A percentile compares a stretch with the other conserved stretches of the same genome.
Conservation (phyloP, 2,113 vertebrate genomes). For the Campylomormyrus tamandua region DNA sequence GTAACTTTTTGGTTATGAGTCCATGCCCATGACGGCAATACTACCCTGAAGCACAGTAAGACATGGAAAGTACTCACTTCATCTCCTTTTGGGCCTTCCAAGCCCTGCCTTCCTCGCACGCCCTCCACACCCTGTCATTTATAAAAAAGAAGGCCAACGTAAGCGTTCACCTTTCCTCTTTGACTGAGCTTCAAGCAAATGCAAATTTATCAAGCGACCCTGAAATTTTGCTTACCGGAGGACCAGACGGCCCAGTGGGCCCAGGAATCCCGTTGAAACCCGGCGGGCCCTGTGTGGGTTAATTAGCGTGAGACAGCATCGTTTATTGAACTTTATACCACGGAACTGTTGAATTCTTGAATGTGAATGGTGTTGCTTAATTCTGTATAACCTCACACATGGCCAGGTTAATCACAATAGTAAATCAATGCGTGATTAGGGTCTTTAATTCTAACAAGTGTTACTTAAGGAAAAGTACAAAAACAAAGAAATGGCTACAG, state of each 20-base stretch:
- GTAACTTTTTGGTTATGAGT: not conserved
- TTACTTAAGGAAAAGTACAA: not conserved
- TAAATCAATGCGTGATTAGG: not conserved
- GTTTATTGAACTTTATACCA: not conserved
- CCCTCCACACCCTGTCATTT: conserved; percentile 61
- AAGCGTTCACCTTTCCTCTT: not conserved
- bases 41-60: not conserved
- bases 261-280: conserved; percentile 67
- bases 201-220: not conserved
- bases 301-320: not conserved
- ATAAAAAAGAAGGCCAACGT: not conserved
- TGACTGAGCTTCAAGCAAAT: not conserved
- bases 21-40: not conserved
- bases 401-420: not conserved
- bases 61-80: conserved; percentile 47
- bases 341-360: not conserved
- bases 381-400: not conserved
- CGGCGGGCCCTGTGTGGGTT: conserved; percentile 53
- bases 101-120: conserved; percentile 58
- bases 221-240: conserved; percentile 49
- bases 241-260: conserved; percentile 63
- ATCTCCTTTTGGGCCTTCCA: conserved; percentile 58
- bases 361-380: not conserved
- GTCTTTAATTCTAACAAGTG: not conserved
- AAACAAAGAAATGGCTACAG: not conserved